These are phyloP conservation scores for Hipposideros larvatus DNA, from an alignment of 2,797 vertebrate species.

Conservation along the genomic window DNA sequence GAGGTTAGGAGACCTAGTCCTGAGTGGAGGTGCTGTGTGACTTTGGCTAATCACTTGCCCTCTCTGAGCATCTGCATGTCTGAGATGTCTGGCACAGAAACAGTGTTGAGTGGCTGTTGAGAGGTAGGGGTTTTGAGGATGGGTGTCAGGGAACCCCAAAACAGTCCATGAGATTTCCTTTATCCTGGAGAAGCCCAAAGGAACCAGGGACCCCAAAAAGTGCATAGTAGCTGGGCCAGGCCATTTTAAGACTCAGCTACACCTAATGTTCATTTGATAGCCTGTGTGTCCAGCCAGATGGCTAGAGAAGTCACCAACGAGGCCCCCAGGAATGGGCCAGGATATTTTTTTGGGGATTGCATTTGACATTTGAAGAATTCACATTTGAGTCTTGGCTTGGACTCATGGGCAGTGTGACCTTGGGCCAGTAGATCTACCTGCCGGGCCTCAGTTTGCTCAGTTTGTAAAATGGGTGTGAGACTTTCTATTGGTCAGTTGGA, in stretches of 20 bases:
- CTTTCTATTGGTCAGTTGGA: too few species aligned
- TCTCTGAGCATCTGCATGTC: not conserved
- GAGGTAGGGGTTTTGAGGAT: not conserved
- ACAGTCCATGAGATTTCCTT: not conserved
- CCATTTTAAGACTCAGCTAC: not conserved
- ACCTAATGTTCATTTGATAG: not conserved
- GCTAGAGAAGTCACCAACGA: too few species aligned
- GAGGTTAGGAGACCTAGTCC: not conserved
- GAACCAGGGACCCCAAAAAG: not conserved
- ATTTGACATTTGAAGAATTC: not conserved
- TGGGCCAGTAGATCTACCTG: not conserved
- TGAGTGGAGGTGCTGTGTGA: not conserved
- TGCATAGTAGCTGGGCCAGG: not conserved
- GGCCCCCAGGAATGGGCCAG: not conserved
- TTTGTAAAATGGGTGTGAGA: not conserved
- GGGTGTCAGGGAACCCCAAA: too few species aligned
- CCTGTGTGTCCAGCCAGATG: not conserved
- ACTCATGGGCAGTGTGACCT: not conserved
- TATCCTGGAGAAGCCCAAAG: not conserved
- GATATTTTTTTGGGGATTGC: not conserved
- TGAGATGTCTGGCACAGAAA: not conserved
- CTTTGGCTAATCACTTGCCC: rapidly evolving
- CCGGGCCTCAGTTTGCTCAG: not conserved
- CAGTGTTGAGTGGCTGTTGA: rapidly evolving
- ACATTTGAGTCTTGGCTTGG: not conserved